These are phyloP conservation scores for Trissoscelio sp. DNA, from an alignment of 2,888 invertebrate species.

Conservation along the genomic window DNA sequence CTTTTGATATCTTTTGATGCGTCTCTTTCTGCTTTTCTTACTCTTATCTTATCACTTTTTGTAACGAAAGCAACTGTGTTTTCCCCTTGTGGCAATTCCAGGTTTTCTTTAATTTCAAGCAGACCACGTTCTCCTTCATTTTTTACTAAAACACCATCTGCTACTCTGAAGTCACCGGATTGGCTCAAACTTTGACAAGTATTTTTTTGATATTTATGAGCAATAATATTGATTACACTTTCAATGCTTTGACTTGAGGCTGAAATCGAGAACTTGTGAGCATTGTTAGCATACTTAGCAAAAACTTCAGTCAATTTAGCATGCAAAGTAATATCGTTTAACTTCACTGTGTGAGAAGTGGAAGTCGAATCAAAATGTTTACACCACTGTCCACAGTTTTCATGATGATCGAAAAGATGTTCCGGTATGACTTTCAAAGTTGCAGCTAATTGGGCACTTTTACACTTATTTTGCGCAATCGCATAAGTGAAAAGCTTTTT, in stretches of 20 bases:
- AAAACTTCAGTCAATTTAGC: not conserved
- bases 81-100: not conserved
- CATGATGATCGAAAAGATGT: conserved; percentile 21
- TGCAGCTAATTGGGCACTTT: conserved; percentile 1
- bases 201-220: not conserved
- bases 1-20: not conserved
- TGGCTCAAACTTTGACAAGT: not conserved
- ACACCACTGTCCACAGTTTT: conserved; percentile 4
- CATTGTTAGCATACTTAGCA: not conserved
- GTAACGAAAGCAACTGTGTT: not conserved
- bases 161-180: not conserved
- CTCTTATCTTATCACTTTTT: not conserved
- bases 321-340: not conserved
- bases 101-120: not conserved
- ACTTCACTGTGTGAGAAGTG: not conserved
- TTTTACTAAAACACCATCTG: not conserved
- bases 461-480: conserved; percentile 32
- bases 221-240: not conserved
- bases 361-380: not conserved
- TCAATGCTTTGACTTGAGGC: not conserved
- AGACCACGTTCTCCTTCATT: not conserved
- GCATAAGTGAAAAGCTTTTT: conserved; percentile 48
- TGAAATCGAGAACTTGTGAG: not conserved
- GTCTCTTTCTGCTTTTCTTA: not conserved
- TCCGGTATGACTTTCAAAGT: conserved; percentile 30